Evolutionary conservation across 2,113 vertebrate species (phyloP).

Genomic region (Salvelinus namaycush): DNA sequence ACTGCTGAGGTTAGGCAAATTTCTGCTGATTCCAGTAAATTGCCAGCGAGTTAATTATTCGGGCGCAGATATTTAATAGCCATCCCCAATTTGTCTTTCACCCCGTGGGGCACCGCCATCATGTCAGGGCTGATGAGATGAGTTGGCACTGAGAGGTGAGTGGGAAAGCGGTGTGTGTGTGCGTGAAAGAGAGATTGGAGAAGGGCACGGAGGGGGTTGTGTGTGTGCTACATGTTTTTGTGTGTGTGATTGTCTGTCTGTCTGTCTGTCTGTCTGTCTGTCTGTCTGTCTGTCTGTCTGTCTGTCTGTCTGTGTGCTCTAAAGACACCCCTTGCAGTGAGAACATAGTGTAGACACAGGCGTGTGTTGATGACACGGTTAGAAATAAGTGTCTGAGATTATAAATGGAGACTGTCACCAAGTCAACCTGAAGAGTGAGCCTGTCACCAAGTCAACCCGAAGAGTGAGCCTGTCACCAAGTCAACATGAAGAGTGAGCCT

Average conservation of each 20-base stretch:
- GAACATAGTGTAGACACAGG: too few species aligned
- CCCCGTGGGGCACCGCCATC: slow-evolving; percentile 57
- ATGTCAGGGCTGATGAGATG: slow-evolving; percentile 56
- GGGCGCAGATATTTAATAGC: slow-evolving; percentile 76
- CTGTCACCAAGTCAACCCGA: too few species aligned
- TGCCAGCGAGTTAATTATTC: slow-evolving; percentile 81
- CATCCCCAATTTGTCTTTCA: slow-evolving; percentile 68
- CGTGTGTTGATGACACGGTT: too few species aligned
- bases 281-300: slow-evolving; percentile 1
- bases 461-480: too few species aligned
- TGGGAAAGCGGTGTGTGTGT: neutral
- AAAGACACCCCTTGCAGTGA: too few species aligned
- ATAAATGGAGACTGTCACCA: too few species aligned
- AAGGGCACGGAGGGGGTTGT: neutral
- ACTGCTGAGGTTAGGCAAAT: slow-evolving; percentile 72
- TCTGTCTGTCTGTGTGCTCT: too few species aligned
- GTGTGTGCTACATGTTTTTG: neutral
- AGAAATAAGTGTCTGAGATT: too few species aligned
- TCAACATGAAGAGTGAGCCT: too few species aligned
- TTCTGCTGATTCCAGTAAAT: slow-evolving; percentile 80
- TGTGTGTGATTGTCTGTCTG: too few species aligned
- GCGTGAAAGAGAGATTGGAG: neutral
- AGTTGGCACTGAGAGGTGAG: slow-evolving; percentile 9
- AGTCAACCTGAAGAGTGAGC: too few species aligned
- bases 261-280: too few species aligned